Evolutionary conservation across 2,113 vertebrate species (phyloP).

Genomic region (Boulengeromyrus knoepffleri): DNA sequence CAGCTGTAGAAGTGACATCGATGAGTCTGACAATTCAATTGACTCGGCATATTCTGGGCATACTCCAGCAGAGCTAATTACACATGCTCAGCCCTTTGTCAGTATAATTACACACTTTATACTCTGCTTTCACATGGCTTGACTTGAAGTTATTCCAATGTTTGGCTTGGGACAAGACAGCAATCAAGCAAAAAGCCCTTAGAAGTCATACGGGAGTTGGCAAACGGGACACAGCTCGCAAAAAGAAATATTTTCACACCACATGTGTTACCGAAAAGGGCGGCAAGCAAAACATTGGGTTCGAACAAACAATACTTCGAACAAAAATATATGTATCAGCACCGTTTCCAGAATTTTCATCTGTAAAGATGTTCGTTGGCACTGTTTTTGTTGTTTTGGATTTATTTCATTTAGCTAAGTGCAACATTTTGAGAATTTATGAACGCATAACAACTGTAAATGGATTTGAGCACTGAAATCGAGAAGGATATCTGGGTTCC

Average conservation of each 20-base stretch:
- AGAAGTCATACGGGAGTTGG: background rate
- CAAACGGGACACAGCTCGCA: background rate
- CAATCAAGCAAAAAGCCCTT: background rate
- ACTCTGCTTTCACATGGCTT: background rate
- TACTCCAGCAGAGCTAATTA: background rate
- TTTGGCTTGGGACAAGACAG: background rate
- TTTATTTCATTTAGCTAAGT: background rate
- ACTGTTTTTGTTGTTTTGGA: background rate
- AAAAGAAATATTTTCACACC: background rate
- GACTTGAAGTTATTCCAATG: background rate
- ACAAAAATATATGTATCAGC: background rate
- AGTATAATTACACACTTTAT: background rate
- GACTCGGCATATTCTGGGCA: background rate
- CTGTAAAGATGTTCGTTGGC: background rate
- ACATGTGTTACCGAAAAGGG: background rate
- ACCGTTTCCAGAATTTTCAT: background rate
- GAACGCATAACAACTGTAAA: background rate
- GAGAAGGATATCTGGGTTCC: background rate
- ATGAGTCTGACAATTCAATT: background rate
- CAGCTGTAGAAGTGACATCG: background rate
- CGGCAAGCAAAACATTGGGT: background rate
- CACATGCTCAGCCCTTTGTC: background rate
- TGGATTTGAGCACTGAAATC: background rate
- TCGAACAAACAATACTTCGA: background rate
- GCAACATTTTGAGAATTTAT: background rate